phyloP scores from a whole-genome alignment of 2,113 vertebrate species.

The Bombycilla garrulus region DNA sequence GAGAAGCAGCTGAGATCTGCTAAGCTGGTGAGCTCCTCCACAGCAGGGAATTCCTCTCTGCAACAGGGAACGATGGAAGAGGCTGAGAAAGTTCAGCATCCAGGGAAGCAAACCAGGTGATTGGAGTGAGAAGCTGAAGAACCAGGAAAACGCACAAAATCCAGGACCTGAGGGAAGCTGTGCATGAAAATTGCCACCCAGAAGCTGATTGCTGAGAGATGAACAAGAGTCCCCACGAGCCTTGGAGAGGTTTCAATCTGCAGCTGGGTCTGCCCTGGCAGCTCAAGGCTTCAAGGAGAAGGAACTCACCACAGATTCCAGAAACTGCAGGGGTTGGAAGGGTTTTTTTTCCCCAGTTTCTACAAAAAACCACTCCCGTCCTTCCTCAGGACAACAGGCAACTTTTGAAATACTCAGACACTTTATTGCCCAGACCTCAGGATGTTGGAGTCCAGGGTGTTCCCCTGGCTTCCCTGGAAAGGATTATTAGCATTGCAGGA shows the following conservation, averaged over 20 bases:
- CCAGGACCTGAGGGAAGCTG: neutral
- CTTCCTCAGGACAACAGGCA: neutral
- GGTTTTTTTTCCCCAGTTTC: neutral
- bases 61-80: neutral
- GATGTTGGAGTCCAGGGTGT: too few relatives aligned
- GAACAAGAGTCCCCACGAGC: neutral
- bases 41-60: neutral
- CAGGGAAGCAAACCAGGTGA: neutral
- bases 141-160: neutral
- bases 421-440: rapidly evolving
- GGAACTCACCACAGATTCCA: neutral
- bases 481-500: too few relatives aligned
- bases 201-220: neutral
- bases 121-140: neutral
- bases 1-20: neutral
- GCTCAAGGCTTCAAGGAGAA: neutral
- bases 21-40: neutral
- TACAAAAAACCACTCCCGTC: neutral
- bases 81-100: neutral
- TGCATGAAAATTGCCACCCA: neutral
- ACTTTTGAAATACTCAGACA: neutral
- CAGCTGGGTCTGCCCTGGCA: neutral
- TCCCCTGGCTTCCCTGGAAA: too few relatives aligned
- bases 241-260: neutral
- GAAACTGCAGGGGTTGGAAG: neutral